Base-by-base conservation (phyloP, 2,888 invertebrate species). In the Muschampia plurimacula region DNA sequence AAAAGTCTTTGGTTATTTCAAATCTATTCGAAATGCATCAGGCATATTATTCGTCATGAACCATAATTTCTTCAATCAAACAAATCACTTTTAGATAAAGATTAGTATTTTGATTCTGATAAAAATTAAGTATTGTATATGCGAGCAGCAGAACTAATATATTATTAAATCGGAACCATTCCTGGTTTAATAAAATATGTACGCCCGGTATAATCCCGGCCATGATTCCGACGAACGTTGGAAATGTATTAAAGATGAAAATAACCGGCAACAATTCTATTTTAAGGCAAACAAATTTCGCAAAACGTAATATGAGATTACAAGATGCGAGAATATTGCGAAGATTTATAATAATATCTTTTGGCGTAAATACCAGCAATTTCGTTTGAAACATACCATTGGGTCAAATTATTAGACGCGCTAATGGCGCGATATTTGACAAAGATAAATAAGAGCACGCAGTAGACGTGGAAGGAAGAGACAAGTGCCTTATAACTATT, bases 191-290 rank as follows among this genome's bases (percentile, higher is more conserved):
- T 64, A 64, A 64, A 64, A 64, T 64, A 64, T 64, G 64, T 46
- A 46, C 64, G 64, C 64, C 46, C 64, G 44, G 62, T 10, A 41
- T 64, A 64, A 64, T 64, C 46, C 46, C 63, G 8, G 64, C 64
- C 28, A 22, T 15, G 46, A 64, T 63, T 64, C 46, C 59, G 59
- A 59, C 44, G 64, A 64, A 64, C 46, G 44, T 28, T 46, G 44
- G 41, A 64, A 64, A 64, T 64, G 64, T 64, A 46, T 64, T 64
- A 46, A 44, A 64, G 28, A 64, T 64, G 64, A 64, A 64, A 64
- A 64, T 64, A 64, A 64, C 64, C 39, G 64, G 41, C 63, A 63
- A 64, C 64, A 65, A 65, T 65, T 65, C 64, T 65, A 65, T 65
- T 65, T 65, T 65, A 65, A 46, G 44, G 28, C 46, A 13, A 65